Evolutionary conservation across 1,140 invertebrate genomes (phyloP).

Genomic region (Stenopsyche tienmushanensis): DNA sequence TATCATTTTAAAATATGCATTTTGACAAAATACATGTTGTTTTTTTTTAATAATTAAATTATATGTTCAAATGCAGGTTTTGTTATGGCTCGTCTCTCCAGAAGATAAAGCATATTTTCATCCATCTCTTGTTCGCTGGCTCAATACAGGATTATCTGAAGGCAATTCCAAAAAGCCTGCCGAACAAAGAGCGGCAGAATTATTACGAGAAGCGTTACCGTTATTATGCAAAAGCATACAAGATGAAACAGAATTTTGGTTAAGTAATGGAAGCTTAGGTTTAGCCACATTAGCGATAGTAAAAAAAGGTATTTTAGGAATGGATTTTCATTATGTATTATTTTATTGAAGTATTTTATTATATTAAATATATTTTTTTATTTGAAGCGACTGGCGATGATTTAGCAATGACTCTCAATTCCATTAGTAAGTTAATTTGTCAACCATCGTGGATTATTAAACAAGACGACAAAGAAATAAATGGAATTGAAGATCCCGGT

Average conservation of each 20-base stretch:
- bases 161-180: conserved; percentile 80
- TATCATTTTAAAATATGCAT: background rate
- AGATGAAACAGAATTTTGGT: conserved; percentile 65
- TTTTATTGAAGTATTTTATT: conserved; percentile 19
- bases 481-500: conserved; percentile 76
- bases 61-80: conserved; percentile 47
- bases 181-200: conserved; percentile 69
- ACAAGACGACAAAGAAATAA: conserved; percentile 52
- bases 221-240: conserved; percentile 64
- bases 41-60: background rate
- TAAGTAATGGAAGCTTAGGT: conserved; percentile 67
- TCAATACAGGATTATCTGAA: conserved; percentile 71
- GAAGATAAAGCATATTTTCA: conserved; percentile 75
- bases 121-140: conserved; percentile 66
- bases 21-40: background rate
- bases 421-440: conserved; percentile 44
- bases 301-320: conserved; percentile 57
- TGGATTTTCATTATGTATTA: conserved; percentile 20
- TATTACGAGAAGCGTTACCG: conserved; percentile 66
- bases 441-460: conserved; percentile 47
- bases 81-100: conserved; percentile 83
- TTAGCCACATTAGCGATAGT: conserved; percentile 72
- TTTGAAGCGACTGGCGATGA: conserved; percentile 29
- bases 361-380: conserved; percentile 21
- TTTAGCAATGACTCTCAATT: conserved; percentile 24